Conservation (phyloP, 2,113 vertebrate species). For the Psittacus erithacus region DNA sequence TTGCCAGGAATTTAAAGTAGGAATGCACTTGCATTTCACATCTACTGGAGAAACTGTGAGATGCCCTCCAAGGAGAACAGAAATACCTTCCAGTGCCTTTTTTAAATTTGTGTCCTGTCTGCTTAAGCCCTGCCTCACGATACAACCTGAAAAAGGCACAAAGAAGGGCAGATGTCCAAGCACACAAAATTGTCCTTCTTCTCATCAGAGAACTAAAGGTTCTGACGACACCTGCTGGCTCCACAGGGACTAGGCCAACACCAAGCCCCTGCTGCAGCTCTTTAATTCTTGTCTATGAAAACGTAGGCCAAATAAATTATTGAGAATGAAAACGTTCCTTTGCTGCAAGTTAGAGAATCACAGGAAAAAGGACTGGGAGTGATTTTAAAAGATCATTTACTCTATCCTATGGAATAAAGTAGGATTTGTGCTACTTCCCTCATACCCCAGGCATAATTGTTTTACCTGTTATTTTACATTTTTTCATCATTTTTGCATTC, state of each 20-base stretch:
- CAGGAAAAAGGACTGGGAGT: not conserved
- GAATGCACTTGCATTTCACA: not conserved
- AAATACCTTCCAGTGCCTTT: not conserved
- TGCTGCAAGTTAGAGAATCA: not conserved
- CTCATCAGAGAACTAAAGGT: not conserved
- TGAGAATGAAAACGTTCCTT: not conserved
- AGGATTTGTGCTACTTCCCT: not conserved
- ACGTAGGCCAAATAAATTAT: not conserved
- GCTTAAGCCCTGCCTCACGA: not conserved
- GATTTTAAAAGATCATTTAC: not conserved
- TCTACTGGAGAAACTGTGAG: not conserved
- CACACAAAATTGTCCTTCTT: not conserved
- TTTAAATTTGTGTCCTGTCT: not conserved
- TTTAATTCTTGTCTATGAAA: not conserved
- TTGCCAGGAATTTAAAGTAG: not conserved
- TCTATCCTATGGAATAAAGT: not conserved
- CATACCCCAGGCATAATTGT: not conserved
- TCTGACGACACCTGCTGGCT: slow-evolving; percentile 63
- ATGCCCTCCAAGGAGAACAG: not conserved
- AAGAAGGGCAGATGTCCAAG: not conserved
- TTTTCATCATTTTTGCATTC: not conserved
- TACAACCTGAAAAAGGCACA: not conserved
- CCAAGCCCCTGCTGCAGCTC: not conserved
- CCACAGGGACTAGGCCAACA: not conserved
- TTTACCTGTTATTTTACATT: not conserved